These are phyloP conservation scores for Drosophila fuyamai DNA, from an alignment of 1,140 invertebrate genomes.

Conservation along the genomic window DNA sequence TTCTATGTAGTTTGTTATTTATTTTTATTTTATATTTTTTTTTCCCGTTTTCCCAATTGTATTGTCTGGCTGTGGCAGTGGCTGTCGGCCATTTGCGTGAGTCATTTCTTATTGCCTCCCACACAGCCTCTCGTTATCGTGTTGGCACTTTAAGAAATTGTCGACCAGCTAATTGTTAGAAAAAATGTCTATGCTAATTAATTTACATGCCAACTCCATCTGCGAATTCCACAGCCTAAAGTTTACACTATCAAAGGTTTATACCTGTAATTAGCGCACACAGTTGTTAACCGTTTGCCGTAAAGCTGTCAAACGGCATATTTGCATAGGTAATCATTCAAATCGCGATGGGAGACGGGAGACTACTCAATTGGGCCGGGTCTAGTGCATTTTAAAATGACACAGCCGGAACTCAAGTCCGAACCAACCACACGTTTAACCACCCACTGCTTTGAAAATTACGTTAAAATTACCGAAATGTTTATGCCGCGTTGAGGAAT, in stretches of 20 bases:
- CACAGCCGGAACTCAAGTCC: background rate
- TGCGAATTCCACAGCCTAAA: background rate
- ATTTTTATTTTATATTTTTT: constrained; percentile 18
- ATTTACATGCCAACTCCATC: constrained; percentile 20
- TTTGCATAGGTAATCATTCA: constrained; percentile 33
- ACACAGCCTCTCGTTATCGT: constrained; percentile 21
- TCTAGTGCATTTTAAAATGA: constrained; percentile 24
- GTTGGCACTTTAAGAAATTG: constrained; percentile 33
- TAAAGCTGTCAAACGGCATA: constrained; percentile 33
- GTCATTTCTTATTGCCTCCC: constrained; percentile 27
- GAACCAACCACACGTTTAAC: background rate
- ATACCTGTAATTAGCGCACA: constrained; percentile 18
- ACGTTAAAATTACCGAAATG: background rate
- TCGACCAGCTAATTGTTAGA: constrained; percentile 25
- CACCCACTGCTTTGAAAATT: constrained; percentile 14
- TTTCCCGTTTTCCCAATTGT: constrained; percentile 11
- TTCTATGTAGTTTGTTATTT: constrained; percentile 35
- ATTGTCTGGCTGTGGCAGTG: background rate
- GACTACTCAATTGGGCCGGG: constrained; percentile 1
- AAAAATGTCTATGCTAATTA: constrained; percentile 13
- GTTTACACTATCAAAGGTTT: background rate
- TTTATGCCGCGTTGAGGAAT: constrained; percentile 11
- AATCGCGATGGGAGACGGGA: too few species aligned
- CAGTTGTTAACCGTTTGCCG: constrained; percentile 23
- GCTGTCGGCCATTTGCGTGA: constrained; percentile 12